A percentile compares a stretch with the other conserved stretches of the same genome.
Evolutionary conservation across 2,113 vertebrate genomes (phyloP).

Genomic region (Corynorhinus townsendii): DNA sequence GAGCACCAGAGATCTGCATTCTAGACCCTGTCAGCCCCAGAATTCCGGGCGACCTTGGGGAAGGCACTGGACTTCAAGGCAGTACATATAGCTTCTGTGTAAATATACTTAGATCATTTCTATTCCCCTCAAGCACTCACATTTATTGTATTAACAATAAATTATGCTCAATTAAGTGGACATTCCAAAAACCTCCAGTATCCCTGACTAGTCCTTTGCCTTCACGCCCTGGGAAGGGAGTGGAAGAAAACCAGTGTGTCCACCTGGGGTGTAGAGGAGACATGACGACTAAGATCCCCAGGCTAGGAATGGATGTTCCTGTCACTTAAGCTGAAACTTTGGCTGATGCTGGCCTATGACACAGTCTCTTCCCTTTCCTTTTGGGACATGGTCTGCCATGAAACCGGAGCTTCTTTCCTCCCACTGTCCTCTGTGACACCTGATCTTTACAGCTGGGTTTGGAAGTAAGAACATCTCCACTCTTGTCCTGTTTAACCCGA

Average conservation of each 20-base stretch:
- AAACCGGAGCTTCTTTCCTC: background rate
- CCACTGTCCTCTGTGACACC: background rate
- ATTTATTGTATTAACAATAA: background rate
- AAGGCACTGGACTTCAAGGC: background rate
- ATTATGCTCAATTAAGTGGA: background rate
- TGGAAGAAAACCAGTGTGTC: too few relatives aligned
- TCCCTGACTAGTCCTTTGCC: background rate
- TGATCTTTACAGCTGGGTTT: background rate
- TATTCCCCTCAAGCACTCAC: background rate
- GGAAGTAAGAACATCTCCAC: background rate
- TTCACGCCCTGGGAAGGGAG: background rate
- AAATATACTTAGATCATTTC: background rate
- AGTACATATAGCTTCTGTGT: background rate
- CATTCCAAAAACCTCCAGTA: background rate
- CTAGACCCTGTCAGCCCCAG: background rate
- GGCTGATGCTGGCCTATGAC: background rate
- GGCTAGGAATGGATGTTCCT: accelerated
- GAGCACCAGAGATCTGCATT: background rate
- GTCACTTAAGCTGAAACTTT: background rate
- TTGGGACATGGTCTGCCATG: background rate
- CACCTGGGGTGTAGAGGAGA: background rate
- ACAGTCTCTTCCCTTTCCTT: background rate
- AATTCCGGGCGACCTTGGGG: background rate
- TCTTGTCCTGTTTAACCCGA: background rate
- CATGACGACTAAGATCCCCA: background rate